Evolutionary conservation across 2,797 vertebrate species (phyloP), one percentile per base, ranked within the genome.

Genomic region (Anisognathus igniventris): DNA sequence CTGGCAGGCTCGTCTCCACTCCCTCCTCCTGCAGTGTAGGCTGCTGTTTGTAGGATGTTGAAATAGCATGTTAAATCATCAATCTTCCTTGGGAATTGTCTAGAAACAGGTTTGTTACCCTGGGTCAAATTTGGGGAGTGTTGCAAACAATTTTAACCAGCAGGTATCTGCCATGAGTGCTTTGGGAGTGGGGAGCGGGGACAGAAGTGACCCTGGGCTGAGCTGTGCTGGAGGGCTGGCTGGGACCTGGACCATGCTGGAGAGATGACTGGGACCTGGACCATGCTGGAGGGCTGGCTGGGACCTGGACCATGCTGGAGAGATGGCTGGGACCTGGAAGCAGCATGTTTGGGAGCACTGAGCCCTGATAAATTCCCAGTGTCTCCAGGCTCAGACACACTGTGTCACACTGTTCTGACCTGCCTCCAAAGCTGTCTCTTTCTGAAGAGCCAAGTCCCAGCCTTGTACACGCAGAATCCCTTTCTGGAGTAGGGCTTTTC

Each of bases 351-450:
- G 31, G 44, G 33, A 47, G 9, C 8, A 4, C 22, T 19, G 62
- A 64, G 25, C 64, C 27, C 56, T 23, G 16, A 4, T 19, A 24
- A 40, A 76, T 22, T 24, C 35, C 7, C 23, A 3, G 22, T 3
- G 7, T 15, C 44, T n/a, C 28, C 20, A 11, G 61, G 31, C 50
- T 83, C 47, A 44, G 37, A 24, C 33, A 12, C 1, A 0, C 30
- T 7, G 20, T 12, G 28, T 15, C 42, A 7, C 14, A 0, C 7
- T 40, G 17, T 6, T 5, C 1, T 1, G 25, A 24, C 19, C 44
- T 82, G 28, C 19, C 24, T 37, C 68, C 47, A 27, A n/a, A 70
- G 47, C 11, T 7, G 28, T 2, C 35, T 35, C 71, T 45, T 79
- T 39, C n/a, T 13, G 1, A 56, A 20, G 51, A 19, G 24, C 37